Percentiles rank a stretch among this genome's conserved stretches.
Conservation (phyloP, 2,888 invertebrate species). For the Trissolcus brochymenae region DNA sequence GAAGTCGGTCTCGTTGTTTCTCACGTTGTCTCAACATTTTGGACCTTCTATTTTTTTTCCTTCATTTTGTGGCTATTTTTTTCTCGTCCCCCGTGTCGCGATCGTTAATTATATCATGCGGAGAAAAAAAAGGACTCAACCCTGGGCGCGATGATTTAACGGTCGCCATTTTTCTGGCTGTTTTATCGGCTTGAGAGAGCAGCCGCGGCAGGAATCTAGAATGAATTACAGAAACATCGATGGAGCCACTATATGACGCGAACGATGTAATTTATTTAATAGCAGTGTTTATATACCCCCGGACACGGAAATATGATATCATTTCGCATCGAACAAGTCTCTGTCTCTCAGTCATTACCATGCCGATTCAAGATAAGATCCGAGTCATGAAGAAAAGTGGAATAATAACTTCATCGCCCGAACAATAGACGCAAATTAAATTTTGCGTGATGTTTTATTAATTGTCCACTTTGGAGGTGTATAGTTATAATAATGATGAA, state of each 20-base stretch:
- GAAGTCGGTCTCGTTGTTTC: conserved; percentile 50
- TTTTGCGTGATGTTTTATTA: conserved; percentile 13
- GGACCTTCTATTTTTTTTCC: conserved; percentile 29
- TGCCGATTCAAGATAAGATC: conserved; percentile 52
- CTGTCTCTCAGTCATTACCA: conserved; percentile 51
- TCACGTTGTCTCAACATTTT: conserved; percentile 48
- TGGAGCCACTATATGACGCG: conserved; percentile 42
- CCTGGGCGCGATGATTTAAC: conserved; percentile 52
- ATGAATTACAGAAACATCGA: conserved; percentile 54
- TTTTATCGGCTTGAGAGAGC: conserved; percentile 57
- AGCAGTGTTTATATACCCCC: conserved; percentile 38
- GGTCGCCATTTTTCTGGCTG: conserved; percentile 49
- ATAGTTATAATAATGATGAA: too few species aligned
- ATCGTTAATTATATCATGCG: conserved; percentile 48
- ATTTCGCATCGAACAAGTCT: conserved; percentile 49
- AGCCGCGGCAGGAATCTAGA: conserved; percentile 38
- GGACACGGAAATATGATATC: conserved; percentile 55
- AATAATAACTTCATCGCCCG: conserved; percentile 54
- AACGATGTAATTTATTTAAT: conserved; percentile 58
- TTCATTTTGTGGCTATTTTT: conserved; percentile 30
- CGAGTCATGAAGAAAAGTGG: conserved; percentile 44
- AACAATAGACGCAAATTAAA: conserved; percentile 35
- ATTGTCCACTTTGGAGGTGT: neutral
- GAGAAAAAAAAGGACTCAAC: conserved; percentile 19
- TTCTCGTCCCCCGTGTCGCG: conserved; percentile 40